A percentile compares a stretch with the other conserved stretches of the same genome.
Conservation (phyloP, 2,888 invertebrate species). For the Harpagoxenus sublaevis region DNA sequence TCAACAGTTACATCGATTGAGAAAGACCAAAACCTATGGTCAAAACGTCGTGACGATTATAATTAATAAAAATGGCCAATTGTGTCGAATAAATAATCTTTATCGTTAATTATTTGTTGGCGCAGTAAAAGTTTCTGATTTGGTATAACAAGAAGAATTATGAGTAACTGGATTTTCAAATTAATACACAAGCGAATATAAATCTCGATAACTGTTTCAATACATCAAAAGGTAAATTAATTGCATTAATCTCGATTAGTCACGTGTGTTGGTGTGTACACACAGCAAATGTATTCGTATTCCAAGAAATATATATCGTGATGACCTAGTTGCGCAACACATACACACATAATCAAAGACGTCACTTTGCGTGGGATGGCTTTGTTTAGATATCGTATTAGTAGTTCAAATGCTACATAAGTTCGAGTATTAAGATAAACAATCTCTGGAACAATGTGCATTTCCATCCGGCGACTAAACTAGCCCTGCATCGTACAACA, state of each 20-base stretch:
- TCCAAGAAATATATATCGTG: background rate
- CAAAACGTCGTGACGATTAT: no score
- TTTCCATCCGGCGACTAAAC: constrained; percentile 7
- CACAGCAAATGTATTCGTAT: background rate
- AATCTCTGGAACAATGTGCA: background rate
- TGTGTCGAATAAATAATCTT: no score
- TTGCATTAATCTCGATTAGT: background rate
- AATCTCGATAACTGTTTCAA: background rate
- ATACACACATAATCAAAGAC: constrained; percentile 4
- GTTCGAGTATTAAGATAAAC: background rate
- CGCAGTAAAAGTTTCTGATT: no score
- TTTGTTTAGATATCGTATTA: constrained; percentile 24
- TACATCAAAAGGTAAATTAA: background rate
- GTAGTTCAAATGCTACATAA: constrained; percentile 3
- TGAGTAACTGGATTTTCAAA: background rate
- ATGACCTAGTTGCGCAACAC: constrained; percentile 23
- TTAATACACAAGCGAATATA: background rate
- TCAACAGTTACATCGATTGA: no score
- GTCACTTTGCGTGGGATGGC: background rate
- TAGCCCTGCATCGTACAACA: background rate
- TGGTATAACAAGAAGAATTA: background rate
- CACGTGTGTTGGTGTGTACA: background rate
- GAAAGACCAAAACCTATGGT: no score
- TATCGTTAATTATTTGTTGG: no score
- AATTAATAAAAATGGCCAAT: no score